phyloP scores from a whole-genome alignment of 1,140 invertebrate genomes.

The Pseudoatta argentina region DNA sequence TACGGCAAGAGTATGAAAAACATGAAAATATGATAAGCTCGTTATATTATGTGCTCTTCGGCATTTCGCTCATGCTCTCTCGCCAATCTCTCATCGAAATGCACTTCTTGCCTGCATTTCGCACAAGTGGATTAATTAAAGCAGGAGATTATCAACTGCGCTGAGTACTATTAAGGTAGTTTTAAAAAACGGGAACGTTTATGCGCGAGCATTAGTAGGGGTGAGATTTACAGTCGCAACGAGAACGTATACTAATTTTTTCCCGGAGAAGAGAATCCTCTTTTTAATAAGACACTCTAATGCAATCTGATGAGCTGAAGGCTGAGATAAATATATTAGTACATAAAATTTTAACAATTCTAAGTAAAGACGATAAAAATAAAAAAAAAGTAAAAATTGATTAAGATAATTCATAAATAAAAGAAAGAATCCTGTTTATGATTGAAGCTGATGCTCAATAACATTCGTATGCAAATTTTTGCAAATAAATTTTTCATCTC shows the following conservation, averaged over 20 bases:
- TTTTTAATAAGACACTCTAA: background rate
- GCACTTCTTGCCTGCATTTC: constrained; percentile 44
- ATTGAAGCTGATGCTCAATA: no score
- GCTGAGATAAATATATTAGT: background rate
- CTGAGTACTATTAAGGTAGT: constrained; percentile 38
- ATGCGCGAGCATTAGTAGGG: background rate
- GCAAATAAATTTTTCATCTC: no score
- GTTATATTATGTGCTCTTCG: constrained; percentile 24
- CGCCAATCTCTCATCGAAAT: constrained; percentile 46
- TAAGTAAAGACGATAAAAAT: no score
- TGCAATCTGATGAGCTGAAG: constrained; percentile 18
- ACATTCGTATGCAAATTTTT: no score
- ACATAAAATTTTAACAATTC: no score
- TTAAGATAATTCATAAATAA: no score
- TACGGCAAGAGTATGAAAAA: background rate
- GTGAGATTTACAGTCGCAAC: background rate
- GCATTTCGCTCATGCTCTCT: constrained; percentile 18
- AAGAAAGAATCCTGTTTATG: no score
- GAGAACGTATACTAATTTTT: constrained; percentile 23
- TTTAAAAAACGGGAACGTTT: constrained; percentile 47
- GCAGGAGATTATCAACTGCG: constrained; percentile 57
- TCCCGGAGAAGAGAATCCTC: background rate
- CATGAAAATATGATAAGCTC: constrained; percentile 43
- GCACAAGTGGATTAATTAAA: constrained; percentile 68
- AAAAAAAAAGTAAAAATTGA: no score